Conservation (phyloP, 2,888 invertebrate species). For the Leucophenga montana region DNA sequence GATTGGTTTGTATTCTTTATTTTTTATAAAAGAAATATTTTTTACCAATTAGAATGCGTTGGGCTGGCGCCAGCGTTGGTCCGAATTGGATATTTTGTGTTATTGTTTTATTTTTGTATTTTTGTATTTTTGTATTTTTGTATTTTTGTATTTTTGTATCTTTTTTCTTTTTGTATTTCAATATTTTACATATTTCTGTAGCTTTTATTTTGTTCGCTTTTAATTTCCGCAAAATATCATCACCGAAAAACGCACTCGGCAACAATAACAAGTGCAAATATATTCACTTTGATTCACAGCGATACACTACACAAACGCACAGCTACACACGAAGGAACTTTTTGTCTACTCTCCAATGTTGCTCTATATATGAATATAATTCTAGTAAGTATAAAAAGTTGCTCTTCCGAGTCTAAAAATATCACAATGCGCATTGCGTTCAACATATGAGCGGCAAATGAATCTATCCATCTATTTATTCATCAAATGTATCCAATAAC, state of each 20-base stretch:
- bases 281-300: conserved; percentile 15
- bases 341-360: no score
- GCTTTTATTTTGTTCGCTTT: conserved; percentile 27
- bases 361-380: conserved; percentile 31
- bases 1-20: conserved; percentile 43
- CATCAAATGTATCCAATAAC: conserved; percentile 63
- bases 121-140: conserved; percentile 15
- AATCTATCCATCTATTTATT: conserved; percentile 27
- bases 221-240: neutral
- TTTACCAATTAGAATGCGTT: conserved; percentile 39
- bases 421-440: conserved; percentile 53
- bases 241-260: conserved; percentile 22
- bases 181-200: conserved; percentile 34
- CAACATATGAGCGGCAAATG: conserved; percentile 20
- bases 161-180: conserved; percentile 29
- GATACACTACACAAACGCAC: conserved; percentile 36
- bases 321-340: conserved; percentile 46
- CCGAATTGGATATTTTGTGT: neutral
- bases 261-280: conserved; percentile 27
- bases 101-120: neutral
- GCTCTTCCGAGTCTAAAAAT: conserved; percentile 50
- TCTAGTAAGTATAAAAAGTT: no score
- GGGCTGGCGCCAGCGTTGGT: neutral
- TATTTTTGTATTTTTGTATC: conserved; percentile 35
- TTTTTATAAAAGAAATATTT: conserved; percentile 43